Conservation (phyloP, 2,113 vertebrate genomes). For the Heloderma charlesbogerti region DNA sequence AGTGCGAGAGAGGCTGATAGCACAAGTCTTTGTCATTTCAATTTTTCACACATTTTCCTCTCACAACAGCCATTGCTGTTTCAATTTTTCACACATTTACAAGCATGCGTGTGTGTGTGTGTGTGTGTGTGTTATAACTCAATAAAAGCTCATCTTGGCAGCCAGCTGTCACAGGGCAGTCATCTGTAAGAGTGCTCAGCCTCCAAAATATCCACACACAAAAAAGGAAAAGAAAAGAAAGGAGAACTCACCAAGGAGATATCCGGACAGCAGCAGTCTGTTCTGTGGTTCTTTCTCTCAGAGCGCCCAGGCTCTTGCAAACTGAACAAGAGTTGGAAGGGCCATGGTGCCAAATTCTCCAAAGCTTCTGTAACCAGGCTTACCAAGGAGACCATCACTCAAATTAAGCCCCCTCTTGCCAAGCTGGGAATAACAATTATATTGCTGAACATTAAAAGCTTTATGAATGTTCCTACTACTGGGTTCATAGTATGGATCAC, state of each 20-base stretch:
- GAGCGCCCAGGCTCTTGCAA: background rate
- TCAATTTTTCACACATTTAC: conserved; percentile 51
- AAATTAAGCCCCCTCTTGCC: conserved; percentile 5
- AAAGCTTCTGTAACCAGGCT: background rate
- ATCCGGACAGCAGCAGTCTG: background rate
- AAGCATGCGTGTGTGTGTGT: background rate
- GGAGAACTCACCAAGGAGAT: conserved; percentile 35
- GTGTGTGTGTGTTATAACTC: conserved; percentile 17
- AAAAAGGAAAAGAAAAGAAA: conserved; percentile 47
- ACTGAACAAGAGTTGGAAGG: background rate
- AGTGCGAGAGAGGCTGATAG: conserved; percentile 51
- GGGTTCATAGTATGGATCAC: background rate
- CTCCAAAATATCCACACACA: conserved; percentile 42
- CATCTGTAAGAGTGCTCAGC: conserved; percentile 33
- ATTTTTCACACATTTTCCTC: conserved; percentile 62
- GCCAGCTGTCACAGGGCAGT: conserved; percentile 32
- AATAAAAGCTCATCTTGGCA: conserved; percentile 43
- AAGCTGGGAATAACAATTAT: background rate
- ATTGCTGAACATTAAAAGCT: conserved; percentile 6
- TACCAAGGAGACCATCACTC: background rate
- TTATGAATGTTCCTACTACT: background rate
- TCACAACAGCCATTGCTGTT: conserved; percentile 53
- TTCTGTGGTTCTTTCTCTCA: background rate
- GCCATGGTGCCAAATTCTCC: background rate
- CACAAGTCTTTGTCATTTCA: conserved; percentile 58